Evolutionary conservation across 2,113 vertebrate species (phyloP).

Genomic region (Stomatorhinus ivindoensis): DNA sequence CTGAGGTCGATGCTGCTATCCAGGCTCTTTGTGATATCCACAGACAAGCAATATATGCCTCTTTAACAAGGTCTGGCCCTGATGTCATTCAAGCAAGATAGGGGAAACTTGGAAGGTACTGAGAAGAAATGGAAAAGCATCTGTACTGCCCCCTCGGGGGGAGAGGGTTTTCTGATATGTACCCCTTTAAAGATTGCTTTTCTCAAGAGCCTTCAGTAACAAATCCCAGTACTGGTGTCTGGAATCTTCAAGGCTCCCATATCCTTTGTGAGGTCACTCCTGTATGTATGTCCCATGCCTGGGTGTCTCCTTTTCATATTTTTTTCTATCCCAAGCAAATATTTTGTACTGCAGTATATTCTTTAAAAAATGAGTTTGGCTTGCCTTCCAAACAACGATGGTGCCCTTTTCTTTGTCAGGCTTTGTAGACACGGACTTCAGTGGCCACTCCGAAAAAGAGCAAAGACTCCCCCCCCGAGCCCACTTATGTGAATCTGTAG

Average conservation of each 20-base stretch:
- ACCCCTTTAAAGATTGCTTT: neutral
- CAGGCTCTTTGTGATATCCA: neutral
- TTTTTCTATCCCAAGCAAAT: neutral
- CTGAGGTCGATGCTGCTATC: neutral
- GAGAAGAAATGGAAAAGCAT: neutral
- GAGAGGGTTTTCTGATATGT: neutral
- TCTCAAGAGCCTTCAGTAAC: neutral
- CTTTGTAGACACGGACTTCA: neutral
- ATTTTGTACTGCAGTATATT: neutral
- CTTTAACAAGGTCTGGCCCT: neutral
- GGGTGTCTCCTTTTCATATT: neutral
- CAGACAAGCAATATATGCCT: neutral
- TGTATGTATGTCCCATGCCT: neutral
- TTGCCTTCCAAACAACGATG: neutral
- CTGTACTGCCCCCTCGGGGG: neutral
- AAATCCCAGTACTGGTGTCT: neutral
- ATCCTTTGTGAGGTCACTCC: neutral
- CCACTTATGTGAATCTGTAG: neutral
- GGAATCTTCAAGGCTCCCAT: neutral
- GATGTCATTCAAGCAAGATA: neutral
- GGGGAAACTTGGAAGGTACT: neutral
- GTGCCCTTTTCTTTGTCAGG: neutral
- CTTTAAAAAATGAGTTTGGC: neutral
- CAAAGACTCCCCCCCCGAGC: neutral
- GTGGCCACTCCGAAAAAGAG: neutral